Evolutionary conservation across 1,140 invertebrate species (phyloP), one percentile per base, ranked within the genome.

Genomic region (Glossosoma conforme): DNA sequence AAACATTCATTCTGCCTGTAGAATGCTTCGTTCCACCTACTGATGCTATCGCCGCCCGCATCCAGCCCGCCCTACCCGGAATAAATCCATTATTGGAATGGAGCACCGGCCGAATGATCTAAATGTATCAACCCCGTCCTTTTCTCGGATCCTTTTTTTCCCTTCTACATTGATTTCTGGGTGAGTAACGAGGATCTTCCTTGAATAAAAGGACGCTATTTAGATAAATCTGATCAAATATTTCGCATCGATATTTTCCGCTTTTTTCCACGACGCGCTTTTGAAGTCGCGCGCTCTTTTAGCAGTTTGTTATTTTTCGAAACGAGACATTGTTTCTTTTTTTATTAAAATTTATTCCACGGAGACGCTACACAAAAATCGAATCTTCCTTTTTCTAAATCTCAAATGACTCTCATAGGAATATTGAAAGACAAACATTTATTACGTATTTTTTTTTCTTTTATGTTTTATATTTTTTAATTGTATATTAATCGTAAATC

Each of bases 71-170:
- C 24, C 18, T 9, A 19, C 44, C 37, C 44, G 44, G 36, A 33
- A 54, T 54, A 54, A 46, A 46, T 46, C 52, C 52, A 54, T 54
- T 54, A 54, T 44, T 33, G 43, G 44, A 47, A 54, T 47, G 52
- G 47, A 37, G 28, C 50, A 25, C 43, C 50, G 33, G 14, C 41
- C 50, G 35, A 44, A 52, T 40, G 50, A 45, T 40, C 33, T 33
- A 36, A 41, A 43, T 32, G 36, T 47, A 47, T 47, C 44, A 41
- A 50, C 37, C 42, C 30, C 10, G 14, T 30, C 50, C 30, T 44
- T 28, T 41, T 41, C 15, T 19, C 15, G 3, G 6, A 11, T 15
- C 35, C 35, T 21, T 40, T 45, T 21, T 21, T 19, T 44, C 33
- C 15, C 28, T 11, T 32, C 41, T 37, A 51, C 48, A 51, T 51